Evolutionary conservation across 2,113 vertebrate genomes (phyloP).

Genomic region (Erinaceus europaeus): DNA sequence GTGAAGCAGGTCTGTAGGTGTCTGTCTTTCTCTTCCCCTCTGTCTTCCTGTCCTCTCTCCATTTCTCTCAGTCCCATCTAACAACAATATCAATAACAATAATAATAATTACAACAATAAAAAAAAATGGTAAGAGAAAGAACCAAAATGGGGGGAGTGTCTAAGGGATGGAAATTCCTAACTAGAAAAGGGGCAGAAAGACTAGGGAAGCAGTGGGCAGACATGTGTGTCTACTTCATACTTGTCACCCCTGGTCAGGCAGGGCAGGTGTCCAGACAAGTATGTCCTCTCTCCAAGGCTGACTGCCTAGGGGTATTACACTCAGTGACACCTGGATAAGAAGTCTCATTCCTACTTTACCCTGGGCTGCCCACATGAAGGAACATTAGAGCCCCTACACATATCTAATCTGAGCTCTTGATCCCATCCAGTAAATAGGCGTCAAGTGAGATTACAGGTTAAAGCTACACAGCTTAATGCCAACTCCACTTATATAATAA

Average conservation of each 20-base stretch:
- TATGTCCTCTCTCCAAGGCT: neutral
- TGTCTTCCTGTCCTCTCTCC: too few relatives aligned
- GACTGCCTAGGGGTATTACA: neutral
- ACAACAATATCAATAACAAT: too few relatives aligned
- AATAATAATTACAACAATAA: too few relatives aligned
- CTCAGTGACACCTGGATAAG: neutral
- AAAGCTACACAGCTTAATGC: neutral
- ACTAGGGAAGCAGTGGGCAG: neutral
- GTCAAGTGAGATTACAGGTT: neutral
- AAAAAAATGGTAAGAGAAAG: neutral
- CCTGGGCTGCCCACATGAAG: neutral
- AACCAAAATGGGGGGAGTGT: neutral
- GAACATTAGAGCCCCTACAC: neutral
- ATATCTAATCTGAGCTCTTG: neutral
- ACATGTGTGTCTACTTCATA: fast-evolving
- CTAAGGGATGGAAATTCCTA: neutral
- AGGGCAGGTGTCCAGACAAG: too few relatives aligned
- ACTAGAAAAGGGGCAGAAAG: neutral
- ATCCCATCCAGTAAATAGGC: neutral
- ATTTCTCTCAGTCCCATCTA: too few relatives aligned
- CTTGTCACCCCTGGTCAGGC: too few relatives aligned
- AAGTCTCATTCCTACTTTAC: neutral
- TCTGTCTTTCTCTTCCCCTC: too few relatives aligned
- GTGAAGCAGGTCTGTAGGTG: too few relatives aligned
- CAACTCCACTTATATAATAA: neutral